A percentile compares a stretch with the other conserved stretches of the same genome.
Evolutionary conservation across 2,113 vertebrate species (phyloP).

Genomic region (Phylloscopus whistleri): DNA sequence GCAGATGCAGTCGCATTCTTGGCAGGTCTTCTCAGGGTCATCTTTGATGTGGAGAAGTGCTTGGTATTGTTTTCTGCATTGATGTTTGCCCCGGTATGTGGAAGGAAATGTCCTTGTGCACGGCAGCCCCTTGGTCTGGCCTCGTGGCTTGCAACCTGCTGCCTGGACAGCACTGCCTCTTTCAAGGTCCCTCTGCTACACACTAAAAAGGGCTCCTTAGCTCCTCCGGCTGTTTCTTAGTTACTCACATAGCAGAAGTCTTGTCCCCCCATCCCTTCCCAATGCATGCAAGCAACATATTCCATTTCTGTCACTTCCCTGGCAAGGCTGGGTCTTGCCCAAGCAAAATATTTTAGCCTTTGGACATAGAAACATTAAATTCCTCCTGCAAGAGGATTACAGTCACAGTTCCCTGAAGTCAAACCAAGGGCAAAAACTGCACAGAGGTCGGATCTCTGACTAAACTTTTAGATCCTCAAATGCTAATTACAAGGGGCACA

Average conservation of each 20-base stretch:
- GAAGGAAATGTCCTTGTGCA: neutral
- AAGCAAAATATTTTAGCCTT: neutral
- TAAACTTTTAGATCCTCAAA: neutral
- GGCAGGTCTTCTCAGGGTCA: slow-evolving; percentile 63
- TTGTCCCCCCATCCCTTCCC: neutral
- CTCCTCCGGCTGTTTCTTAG: neutral
- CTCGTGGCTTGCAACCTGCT: neutral
- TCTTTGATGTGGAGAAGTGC: slow-evolving; percentile 61
- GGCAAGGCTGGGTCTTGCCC: neutral
- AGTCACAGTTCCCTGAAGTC: neutral
- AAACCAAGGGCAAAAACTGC: neutral
- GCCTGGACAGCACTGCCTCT: neutral
- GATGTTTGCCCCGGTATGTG: slow-evolving; percentile 31
- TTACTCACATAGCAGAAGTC: neutral
- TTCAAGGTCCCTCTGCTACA: neutral
- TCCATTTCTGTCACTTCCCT: neutral
- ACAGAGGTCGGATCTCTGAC: neutral
- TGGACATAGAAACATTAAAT: neutral
- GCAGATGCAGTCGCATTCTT: slow-evolving; percentile 65
- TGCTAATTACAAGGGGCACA: neutral
- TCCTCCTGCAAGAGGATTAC: neutral
- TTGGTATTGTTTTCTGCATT: slow-evolving; percentile 61
- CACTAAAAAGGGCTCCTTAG: neutral
- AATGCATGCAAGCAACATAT: neutral
- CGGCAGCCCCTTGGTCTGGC: fast-evolving